phyloP scores from a whole-genome alignment of 2,113 vertebrate genomes.

The Pelmatolapia mariae region DNA sequence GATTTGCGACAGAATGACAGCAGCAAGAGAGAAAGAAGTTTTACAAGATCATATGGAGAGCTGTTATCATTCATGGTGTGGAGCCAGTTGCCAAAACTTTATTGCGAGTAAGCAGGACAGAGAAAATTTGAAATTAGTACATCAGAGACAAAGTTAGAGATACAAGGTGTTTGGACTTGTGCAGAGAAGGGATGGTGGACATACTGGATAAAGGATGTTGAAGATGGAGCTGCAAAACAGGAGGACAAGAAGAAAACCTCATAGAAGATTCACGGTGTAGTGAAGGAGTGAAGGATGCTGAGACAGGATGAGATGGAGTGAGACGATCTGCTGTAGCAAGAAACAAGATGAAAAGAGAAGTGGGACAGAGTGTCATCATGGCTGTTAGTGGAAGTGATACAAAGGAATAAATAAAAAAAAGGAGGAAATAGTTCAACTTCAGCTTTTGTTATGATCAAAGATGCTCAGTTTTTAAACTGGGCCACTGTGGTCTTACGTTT shows the following conservation, averaged over 20 bases:
- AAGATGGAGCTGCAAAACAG: neutral
- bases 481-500: neutral
- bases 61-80: neutral
- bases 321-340: rapidly evolving
- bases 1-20: neutral
- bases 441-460: rapidly evolving
- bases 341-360: neutral
- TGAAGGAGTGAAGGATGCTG: neutral
- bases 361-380: rapidly evolving
- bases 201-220: neutral
- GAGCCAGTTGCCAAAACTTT: rapidly evolving
- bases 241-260: rapidly evolving
- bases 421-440: neutral
- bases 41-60: neutral
- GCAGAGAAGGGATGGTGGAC: neutral
- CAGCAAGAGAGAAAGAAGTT: neutral
- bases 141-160: neutral
- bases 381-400: neutral
- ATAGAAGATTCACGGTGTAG: rapidly evolving
- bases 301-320: neutral
- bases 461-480: rapidly evolving
- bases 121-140: neutral
- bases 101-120: rapidly evolving
- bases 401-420: neutral
- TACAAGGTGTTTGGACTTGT: rapidly evolving